Percentiles rank a stretch among this genome's conserved stretches.
phyloP scores from a whole-genome alignment of 2,888 invertebrate genomes.

The Saturnia japonica region DNA sequence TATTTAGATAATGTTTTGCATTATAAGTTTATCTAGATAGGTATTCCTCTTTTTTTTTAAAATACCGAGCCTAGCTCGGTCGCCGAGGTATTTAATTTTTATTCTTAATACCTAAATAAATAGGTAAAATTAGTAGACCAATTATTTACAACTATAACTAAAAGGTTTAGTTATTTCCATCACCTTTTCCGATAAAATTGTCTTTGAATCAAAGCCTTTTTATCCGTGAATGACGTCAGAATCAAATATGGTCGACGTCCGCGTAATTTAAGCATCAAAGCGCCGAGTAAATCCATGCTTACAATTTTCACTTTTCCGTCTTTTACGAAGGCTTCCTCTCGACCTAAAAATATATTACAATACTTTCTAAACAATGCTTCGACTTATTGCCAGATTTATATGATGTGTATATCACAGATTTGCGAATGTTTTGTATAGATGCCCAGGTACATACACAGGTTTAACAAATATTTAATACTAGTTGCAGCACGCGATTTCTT shows the following conservation, averaged over 20 bases:
- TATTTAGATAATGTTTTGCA: too few relatives aligned
- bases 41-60: too few relatives aligned
- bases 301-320: slow-evolving; percentile 63
- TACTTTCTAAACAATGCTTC: neutral
- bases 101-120: neutral
- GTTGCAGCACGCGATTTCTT: too few relatives aligned
- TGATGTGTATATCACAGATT: neutral
- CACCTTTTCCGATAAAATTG: slow-evolving; percentile 62
- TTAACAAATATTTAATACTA: too few relatives aligned
- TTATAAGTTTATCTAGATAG: too few relatives aligned
- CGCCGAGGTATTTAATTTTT: too few relatives aligned
- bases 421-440: neutral
- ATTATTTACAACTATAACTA: neutral
- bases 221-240: slow-evolving; percentile 57
- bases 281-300: slow-evolving; percentile 65
- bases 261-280: slow-evolving; percentile 65
- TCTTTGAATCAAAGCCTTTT: slow-evolving; percentile 36
- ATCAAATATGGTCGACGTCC: slow-evolving; percentile 70
- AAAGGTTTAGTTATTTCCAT: neutral
- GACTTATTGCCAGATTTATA: neutral
- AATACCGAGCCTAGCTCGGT: too few relatives aligned
- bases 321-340: slow-evolving; percentile 62
- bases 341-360: slow-evolving; percentile 46
- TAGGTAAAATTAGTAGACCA: neutral
- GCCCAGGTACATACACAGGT: too few relatives aligned